These are phyloP conservation scores for Pandemis cinnamomeana DNA, from an alignment of 2,888 invertebrate species.

Conservation along the genomic window DNA sequence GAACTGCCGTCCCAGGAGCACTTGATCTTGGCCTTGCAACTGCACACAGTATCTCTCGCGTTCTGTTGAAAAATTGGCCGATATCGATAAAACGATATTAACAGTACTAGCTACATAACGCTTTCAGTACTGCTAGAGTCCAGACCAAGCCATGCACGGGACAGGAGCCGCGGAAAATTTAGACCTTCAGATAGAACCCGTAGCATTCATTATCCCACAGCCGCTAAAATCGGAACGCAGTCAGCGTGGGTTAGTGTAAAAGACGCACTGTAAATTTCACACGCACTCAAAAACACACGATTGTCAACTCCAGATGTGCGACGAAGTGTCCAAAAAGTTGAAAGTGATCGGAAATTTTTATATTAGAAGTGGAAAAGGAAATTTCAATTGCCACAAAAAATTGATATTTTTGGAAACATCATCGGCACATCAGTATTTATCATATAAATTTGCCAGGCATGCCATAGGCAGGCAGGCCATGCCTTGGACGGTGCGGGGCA, in stretches of 20 bases:
- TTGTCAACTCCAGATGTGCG: not conserved
- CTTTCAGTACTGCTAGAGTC: constrained; percentile 48
- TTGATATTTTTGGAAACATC: too few relatives aligned
- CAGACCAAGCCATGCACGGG: constrained; percentile 20
- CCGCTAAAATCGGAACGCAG: not conserved
- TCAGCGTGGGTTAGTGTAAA: not conserved
- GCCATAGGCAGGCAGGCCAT: not conserved
- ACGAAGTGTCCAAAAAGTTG: too few relatives aligned
- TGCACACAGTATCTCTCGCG: constrained; percentile 61
- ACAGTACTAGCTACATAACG: constrained; percentile 49
- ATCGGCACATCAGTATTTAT: too few relatives aligned
- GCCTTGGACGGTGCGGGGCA: not conserved
- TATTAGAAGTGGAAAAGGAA: too few relatives aligned
- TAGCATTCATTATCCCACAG: not conserved
- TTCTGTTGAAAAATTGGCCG: constrained; percentile 74
- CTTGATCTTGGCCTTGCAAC: constrained; percentile 60
- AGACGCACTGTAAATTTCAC: not conserved
- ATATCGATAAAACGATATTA: constrained; percentile 51
- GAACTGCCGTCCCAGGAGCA: constrained; percentile 60
- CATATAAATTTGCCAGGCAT: too few relatives aligned
- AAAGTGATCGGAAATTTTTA: too few relatives aligned
- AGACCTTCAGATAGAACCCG: constrained; percentile 6
- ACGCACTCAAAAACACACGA: constrained; percentile 1
- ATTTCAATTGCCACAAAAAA: too few relatives aligned
- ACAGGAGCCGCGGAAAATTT: constrained; percentile 11